phyloP scores from a whole-genome alignment of 2,888 invertebrate genomes.

The Cyaniris semiargus region DNA sequence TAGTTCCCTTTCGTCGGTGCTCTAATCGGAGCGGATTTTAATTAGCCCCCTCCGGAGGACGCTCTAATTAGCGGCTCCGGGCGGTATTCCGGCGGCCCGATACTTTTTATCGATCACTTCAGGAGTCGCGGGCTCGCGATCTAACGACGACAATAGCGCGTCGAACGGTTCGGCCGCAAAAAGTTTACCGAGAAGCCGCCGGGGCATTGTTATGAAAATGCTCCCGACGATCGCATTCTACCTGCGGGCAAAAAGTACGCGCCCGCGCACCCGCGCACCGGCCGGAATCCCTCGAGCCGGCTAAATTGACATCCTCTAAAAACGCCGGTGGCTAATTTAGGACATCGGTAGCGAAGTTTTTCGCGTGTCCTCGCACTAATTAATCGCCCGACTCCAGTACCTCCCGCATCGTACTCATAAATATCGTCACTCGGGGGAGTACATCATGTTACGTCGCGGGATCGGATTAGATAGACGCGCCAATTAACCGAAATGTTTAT shows the following conservation, averaged over 20 bases:
- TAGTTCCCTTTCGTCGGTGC: not conserved
- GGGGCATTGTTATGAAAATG: constrained; percentile 80
- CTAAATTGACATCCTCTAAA: constrained; percentile 73
- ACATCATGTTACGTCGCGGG: not conserved
- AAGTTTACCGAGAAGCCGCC: constrained; percentile 71
- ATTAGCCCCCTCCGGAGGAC: constrained; percentile 20
- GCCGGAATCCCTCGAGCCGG: constrained; percentile 59
- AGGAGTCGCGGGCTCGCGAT: constrained; percentile 72
- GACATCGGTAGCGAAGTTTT: constrained; percentile 65
- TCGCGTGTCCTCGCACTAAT: constrained; percentile 52
- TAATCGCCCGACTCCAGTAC: constrained; percentile 46
- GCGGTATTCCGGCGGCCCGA: constrained; percentile 55
- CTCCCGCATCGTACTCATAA: constrained; percentile 44
- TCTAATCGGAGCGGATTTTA: not conserved
- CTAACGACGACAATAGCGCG: constrained; percentile 77
- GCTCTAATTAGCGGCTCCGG: constrained; percentile 62
- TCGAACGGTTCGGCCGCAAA: constrained; percentile 69
- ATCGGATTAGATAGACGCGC: constrained; percentile 5
- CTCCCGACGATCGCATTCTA: constrained; percentile 73
- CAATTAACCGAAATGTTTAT: constrained; percentile 24
- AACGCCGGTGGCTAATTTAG: constrained; percentile 72
- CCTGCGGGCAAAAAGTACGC: constrained; percentile 74
- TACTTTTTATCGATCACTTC: constrained; percentile 69
- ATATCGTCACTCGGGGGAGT: constrained; percentile 24
- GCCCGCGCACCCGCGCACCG: constrained; percentile 69